These are phyloP conservation scores for Poecilia velifera DNA, from an alignment of 2,797 vertebrate genomes.

Conservation along the genomic window DNA sequence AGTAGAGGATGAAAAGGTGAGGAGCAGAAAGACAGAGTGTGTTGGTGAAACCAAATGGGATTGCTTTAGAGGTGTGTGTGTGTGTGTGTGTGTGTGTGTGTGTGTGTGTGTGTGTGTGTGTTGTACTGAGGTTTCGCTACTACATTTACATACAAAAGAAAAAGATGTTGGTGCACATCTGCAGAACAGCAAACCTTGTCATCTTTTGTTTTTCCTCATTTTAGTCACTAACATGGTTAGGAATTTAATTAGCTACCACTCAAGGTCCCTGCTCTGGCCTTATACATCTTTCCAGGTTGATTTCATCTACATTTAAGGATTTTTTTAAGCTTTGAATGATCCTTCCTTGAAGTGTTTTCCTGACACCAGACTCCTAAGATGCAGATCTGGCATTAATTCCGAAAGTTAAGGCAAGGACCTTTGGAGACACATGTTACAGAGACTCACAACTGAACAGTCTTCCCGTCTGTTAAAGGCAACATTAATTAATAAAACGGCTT, in stretches of 20 bases:
- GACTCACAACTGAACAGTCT: neutral
- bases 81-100: no score
- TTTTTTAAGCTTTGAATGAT: neutral
- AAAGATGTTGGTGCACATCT: no score
- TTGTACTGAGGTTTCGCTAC: no score
- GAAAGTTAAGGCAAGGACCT: neutral
- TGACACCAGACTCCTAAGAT: neutral
- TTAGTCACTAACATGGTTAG: neutral
- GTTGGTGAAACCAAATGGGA: neutral
- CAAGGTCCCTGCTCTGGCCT: neutral
- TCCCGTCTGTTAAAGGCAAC: neutral
- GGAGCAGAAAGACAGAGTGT: constrained; percentile 4
- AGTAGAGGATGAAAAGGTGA: constrained; percentile 5
- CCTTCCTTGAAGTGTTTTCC: neutral
- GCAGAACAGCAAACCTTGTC: no score
- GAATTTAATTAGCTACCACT: neutral
- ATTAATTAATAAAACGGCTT: neutral
- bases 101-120: no score
- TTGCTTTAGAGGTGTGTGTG: constrained; percentile 6
- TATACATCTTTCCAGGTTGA: neutral
- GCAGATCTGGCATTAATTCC: neutral
- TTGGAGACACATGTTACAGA: neutral
- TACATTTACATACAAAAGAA: no score
- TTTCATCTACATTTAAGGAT: neutral
- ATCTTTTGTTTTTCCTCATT: no score